Base-by-base conservation (phyloP, 1,140 invertebrate genomes). In the Drosophila oshimai region DNA sequence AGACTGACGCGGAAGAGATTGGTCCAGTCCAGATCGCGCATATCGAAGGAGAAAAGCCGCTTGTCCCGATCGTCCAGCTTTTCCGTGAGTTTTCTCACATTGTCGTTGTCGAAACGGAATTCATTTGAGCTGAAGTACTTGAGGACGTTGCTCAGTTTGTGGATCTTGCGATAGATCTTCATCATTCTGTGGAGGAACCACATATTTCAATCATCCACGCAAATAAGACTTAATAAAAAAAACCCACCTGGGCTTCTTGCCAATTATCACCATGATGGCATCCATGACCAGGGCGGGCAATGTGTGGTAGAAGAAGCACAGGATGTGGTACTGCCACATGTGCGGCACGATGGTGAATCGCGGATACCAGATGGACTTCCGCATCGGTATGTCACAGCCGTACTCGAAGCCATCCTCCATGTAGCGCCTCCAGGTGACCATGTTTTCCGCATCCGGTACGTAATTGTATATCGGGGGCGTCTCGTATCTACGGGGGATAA, bases 41-140 rank as follows among this genome's bases (percentile, higher is more conserved):
- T 93, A 75, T 95, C 94, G 79, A 96, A 96, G 13, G 92, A 92
- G 80, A 96, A 97, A 3, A 94, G 86, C 2, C 92, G 89, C 64
- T 92, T 92, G 80, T 97, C 96, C 24, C 92, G 89, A 0, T 81
- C 83, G 3, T 93, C 91, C 34, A 97, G 80, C 15, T 93, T 93
- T 1, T 90, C 78, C 77, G 94, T 92, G 45, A 98, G 90, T n/a
- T 83, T 83, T 26, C 93, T 91, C 0, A 94, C 91, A 80, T 96
- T 96, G 0, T 93, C 91, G 71, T 95, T 95, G 13, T 92, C 89
- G 74, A 97, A 96, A 26, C 93, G 92, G 94, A 96, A 97, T 69
- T 95, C 91, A 34, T 93, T 91, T 0, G 92, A 92, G 13, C 94
- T 93, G 84, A 97, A 97, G 84, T 94, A 96, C 31, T 94, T 93